Conservation (phyloP, 2,797 vertebrate genomes). For the Florisuga fusca region DNA sequence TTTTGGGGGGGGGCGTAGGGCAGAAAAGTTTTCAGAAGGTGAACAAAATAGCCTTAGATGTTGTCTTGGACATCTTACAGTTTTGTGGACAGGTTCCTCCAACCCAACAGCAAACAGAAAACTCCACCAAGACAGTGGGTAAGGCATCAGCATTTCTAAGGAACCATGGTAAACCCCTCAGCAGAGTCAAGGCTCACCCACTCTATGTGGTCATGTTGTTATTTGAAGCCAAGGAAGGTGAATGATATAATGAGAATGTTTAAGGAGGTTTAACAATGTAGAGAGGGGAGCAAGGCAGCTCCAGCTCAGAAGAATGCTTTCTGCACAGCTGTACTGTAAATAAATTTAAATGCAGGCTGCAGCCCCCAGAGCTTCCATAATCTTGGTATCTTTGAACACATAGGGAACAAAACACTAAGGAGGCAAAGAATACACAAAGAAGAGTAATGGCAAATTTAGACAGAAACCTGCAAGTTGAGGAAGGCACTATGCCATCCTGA, state of each 20-base stretch:
- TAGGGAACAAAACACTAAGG: slow-evolving; percentile 43
- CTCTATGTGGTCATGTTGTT: background rate
- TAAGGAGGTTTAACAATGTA: slow-evolving; percentile 49
- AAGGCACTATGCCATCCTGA: background rate
- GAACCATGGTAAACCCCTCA: background rate
- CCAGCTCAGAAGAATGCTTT: slow-evolving; percentile 6
- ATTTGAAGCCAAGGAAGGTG: slow-evolving; percentile 60
- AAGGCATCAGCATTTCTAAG: slow-evolving; percentile 27
- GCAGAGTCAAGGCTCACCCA: background rate
- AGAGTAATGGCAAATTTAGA: slow-evolving; percentile 38
- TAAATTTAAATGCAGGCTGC: slow-evolving; percentile 39
- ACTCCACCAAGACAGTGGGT: slow-evolving; percentile 10
- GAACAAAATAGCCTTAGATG: background rate
- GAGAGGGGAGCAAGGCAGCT: background rate
- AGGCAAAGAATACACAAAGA: slow-evolving; percentile 13
- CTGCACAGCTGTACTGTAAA: background rate
- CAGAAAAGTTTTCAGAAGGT: background rate
- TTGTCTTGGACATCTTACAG: background rate
- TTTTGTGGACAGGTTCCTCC: background rate
- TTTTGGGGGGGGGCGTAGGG: no score
- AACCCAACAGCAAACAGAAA: background rate
- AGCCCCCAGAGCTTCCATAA: background rate
- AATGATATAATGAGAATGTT: slow-evolving; percentile 36
- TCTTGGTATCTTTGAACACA: slow-evolving; percentile 3
- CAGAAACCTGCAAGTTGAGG: background rate